Conservation (phyloP, 2,113 vertebrate genomes). For the Tretioscincus oriximinensis region DNA sequence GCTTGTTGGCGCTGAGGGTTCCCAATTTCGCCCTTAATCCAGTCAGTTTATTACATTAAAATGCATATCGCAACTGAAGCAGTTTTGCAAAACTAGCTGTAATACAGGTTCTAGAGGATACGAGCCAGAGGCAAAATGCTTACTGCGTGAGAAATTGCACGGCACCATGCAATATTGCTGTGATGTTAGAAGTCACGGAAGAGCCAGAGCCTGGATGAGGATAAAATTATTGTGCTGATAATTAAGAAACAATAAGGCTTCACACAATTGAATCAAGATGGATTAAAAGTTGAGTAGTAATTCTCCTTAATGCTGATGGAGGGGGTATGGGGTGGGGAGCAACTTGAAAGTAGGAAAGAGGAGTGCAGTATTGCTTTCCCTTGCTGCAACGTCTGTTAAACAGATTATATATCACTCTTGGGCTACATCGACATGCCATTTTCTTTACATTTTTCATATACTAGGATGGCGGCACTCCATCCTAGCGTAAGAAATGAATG, state of each 20-base stretch:
- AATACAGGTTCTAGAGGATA: conserved; percentile 64
- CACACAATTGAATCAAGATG: conserved; percentile 53
- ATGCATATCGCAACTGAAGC: conserved; percentile 70
- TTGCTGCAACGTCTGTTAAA: conserved; percentile 58
- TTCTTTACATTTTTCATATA: no score
- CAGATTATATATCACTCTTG: conserved; percentile 40
- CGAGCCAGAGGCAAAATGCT: conserved; percentile 60
- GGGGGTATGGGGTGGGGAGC: conserved; percentile 47
- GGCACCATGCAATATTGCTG: conserved; percentile 26
- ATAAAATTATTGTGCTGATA: conserved; percentile 51
- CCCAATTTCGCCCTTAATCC: conserved; percentile 31
- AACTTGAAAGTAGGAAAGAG: conserved; percentile 43
- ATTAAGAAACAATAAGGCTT: conserved; percentile 64
- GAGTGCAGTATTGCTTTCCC: conserved; percentile 50
- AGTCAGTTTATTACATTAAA: conserved; percentile 68
- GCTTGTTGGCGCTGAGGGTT: conserved; percentile 56
- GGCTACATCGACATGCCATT: conserved; percentile 35
- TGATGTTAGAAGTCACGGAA: conserved; percentile 54
- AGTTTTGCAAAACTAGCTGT: conserved; percentile 66
- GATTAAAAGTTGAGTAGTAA: conserved; percentile 49
- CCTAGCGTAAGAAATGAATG: no score
- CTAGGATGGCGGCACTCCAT: no score
- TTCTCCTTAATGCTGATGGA: conserved; percentile 53
- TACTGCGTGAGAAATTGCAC: conserved; percentile 63
- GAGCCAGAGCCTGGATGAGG: conserved; percentile 43